Conservation (phyloP, 1,140 invertebrate genomes). For the Hydropsyche tenuis region DNA sequence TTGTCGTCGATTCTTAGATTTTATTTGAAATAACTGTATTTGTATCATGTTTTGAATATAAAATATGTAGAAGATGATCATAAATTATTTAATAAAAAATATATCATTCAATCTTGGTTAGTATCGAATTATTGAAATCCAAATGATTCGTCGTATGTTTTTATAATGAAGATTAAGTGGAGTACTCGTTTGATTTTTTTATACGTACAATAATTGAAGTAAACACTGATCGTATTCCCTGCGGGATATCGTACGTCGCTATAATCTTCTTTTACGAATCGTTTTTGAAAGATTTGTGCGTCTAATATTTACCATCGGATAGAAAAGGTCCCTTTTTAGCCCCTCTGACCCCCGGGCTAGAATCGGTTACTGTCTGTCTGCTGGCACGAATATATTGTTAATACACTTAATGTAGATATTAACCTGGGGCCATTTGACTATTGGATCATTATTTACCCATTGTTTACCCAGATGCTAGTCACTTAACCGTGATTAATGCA, state of each 20-base stretch:
- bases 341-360: not conserved
- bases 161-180: not conserved
- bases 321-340: not conserved
- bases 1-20: too few species aligned
- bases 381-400: conserved; percentile 18
- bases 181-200: too few species aligned
- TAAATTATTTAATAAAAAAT: not conserved
- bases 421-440: conserved; percentile 36
- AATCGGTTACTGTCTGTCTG: conserved; percentile 19
- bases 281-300: conserved; percentile 22
- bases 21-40: too few species aligned
- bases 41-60: too few species aligned
- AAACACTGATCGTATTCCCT: not conserved
- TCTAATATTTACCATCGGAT: not conserved
- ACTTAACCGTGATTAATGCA: conserved; percentile 39
- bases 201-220: not conserved
- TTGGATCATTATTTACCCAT: conserved; percentile 40
- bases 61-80: too few species aligned
- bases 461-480: conserved; percentile 42
- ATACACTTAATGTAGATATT: conserved; percentile 38
- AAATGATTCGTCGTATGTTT: not conserved
- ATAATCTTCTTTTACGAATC: conserved; percentile 27
- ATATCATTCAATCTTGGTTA: too few species aligned
- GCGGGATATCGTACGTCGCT: not conserved
- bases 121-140: too few species aligned